Base-by-base conservation (phyloP, 2,113 vertebrate species). In the Argyrosomus japonicus region DNA sequence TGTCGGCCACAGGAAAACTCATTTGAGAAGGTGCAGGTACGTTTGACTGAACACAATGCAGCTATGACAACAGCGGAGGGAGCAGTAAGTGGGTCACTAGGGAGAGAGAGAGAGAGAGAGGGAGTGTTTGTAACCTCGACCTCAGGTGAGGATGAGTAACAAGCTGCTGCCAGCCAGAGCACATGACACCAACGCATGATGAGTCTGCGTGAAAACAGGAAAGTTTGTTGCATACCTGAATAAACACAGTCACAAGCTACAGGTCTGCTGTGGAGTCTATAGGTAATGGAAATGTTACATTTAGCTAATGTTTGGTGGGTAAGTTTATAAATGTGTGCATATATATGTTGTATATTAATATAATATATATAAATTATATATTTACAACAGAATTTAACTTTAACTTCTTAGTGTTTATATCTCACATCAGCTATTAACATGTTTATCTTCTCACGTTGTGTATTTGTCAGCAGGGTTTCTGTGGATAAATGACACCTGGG, bases 21-120 rank as follows among this genome's bases (percentile, higher is more conserved):
- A 27, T n/a, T 23, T 29, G 32, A 40, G 3, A 36, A 18, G 2
- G 18, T 29, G 50, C 23, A 54, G n/a, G 23, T 23, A 25, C 62
- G 29, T 4, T 48, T 53, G 48, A 56, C 27, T 36, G 3, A 77
- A 36, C 4, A 17, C 11, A 17, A 21, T 19, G 74, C 56, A 54
- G 63, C 81, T 1, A n/a, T 79, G 77, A 78, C 69, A 70, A 88
- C 65, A 11, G 53, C 25, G n/a, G 17, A 14, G 17, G 19, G 47
- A 83, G 47, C 27, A 19, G 29, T 6, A 81, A 81, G 74, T 86
- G 25, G 74, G 82, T 89, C 78, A 84, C 27, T 11, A 5, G 51
- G 25, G 83, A 73, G 47, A 32, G 67, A 15, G 21, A 54, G 65
- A 73, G 48, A 27, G 70, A 17, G 21, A 54, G 65, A 53, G 60